Base-by-base conservation (phyloP, 1,140 invertebrate species). In the Patella vulgata region DNA sequence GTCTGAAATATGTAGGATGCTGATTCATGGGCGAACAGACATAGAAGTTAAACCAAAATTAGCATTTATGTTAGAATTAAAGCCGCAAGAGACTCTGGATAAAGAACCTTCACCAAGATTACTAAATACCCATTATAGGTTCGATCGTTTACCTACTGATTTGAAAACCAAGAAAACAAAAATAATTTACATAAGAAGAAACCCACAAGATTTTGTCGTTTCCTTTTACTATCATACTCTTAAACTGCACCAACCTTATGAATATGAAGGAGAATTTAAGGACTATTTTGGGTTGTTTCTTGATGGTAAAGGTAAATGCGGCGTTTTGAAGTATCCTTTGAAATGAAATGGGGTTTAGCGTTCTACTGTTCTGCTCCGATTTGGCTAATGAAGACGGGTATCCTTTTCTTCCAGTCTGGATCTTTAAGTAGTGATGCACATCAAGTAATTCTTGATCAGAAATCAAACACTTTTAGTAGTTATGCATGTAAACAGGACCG, bases 151-250 rank as follows among this genome's bases (percentile, higher is more conserved):
- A 17, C 73, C 73, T 2, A 44, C 47, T 23, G 52, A 63, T 21
- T 50, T 70, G 14, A 12, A 50, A 3, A 52, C 55, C 39, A 46
- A 64, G 27, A 58, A 65, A 42, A 52, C 44, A 14, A 70, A 69
- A 58, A 56, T 73, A 2, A 42, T 74, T 23, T 52, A 67, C 11
- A 51, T 65, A 14, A 33, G 40, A 21, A 39, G 74, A 28, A 72
- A 77, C 55, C 71, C 70, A 42, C 74, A 77, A 50, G 71, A 74
- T 52, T 63, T 68, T 21, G 69, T 68, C 2, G 67, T 72, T 19
- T 77, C 74, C 8, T 59, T 70, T 30, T 74, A 71, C 66, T 56
- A 73, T 47, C 63, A 68, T 28, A 62, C 65, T 31, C n/a, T 52
- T 23, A 68, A 68, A 33, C 48, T 68, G 21, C n/a, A 25, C 3